Base-by-base conservation (phyloP, 2,113 vertebrate genomes). In the Acanthisitta chloris region DNA sequence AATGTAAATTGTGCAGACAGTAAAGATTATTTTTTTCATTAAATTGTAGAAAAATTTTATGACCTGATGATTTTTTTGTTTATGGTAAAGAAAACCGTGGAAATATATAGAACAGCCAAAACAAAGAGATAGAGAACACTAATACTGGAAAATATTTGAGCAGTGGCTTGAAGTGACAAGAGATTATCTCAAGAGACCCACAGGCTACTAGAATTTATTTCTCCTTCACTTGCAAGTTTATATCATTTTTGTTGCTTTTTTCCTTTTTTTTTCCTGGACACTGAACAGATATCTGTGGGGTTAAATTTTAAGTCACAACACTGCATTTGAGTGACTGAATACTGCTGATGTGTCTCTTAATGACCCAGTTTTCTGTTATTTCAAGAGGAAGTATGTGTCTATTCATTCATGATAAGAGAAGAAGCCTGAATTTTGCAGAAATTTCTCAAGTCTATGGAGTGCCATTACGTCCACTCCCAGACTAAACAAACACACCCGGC, bases 21-120 rank as follows among this genome's bases (percentile, higher is more conserved):
- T 91, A 96, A 94, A 96, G 96, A 94, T 85, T 96, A 83, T 94
- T 92, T 94, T 92, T 92, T 7, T 83, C 82, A 96, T 90, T 59
- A 94, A 90, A 91, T 71, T 77, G 69, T 92, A 88, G 71, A 94
- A 92, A 80, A 24, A 77, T 96, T 97, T 97, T 93, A 94, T 87
- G 91, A 92, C 34, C n/a, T 88, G 86, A 67, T 96, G 90, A 97
- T 92, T 92, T 81, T 87, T 88, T 73, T 80, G 91, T 93, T 93
- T 94, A 49, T 16, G 29, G 43, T 31, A 17, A 92, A 78, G 25
- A 73, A 71, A 88, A 86, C 57, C 82, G 40, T 89, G 40, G 64
- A 96, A 94, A 95, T 93, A 91, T 23, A 28, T 59, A 85, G n/a
- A 73, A 43, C 84, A 90, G 82, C 91, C 94, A 96, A 93, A 94